phyloP scores from a whole-genome alignment of 2,888 invertebrate genomes.

The Volucella inflata region DNA sequence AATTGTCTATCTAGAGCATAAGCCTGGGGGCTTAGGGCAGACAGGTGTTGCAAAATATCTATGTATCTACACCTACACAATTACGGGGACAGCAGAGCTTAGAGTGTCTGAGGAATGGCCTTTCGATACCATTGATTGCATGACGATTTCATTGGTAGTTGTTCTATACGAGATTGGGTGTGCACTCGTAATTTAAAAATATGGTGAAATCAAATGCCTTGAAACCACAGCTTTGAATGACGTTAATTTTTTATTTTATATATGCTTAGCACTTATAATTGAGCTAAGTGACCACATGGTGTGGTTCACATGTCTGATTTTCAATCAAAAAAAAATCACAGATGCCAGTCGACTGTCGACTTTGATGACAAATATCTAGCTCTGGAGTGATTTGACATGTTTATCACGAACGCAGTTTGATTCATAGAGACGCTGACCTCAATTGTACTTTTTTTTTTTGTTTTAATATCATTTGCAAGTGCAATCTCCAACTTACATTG shows the following conservation, averaged over 20 bases:
- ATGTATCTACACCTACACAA: neutral
- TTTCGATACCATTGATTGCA: constrained; percentile 27
- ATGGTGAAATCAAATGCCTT: no score
- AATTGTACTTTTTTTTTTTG: no score
- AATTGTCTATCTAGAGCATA: constrained; percentile 16
- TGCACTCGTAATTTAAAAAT: no score
- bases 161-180: neutral
- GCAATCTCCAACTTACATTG: no score
- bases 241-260: neutral
- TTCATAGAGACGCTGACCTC: no score
- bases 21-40: neutral
- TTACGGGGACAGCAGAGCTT: constrained; percentile 28
- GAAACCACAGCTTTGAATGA: no score
- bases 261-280: neutral
- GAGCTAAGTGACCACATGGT: neutral
- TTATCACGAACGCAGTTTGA: no score
- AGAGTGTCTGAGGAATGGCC: constrained; percentile 3
- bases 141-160: constrained; percentile 17
- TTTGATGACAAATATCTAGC: no score
- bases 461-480: no score
- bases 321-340: neutral
- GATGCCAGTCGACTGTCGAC: no score
- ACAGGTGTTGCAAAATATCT: constrained; percentile 13
- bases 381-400: no score
- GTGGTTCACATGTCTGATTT: constrained; percentile 16